These are phyloP conservation scores for Dinocampus coccinellae DNA, from an alignment of 2,888 invertebrate species.

Conservation along the genomic window DNA sequence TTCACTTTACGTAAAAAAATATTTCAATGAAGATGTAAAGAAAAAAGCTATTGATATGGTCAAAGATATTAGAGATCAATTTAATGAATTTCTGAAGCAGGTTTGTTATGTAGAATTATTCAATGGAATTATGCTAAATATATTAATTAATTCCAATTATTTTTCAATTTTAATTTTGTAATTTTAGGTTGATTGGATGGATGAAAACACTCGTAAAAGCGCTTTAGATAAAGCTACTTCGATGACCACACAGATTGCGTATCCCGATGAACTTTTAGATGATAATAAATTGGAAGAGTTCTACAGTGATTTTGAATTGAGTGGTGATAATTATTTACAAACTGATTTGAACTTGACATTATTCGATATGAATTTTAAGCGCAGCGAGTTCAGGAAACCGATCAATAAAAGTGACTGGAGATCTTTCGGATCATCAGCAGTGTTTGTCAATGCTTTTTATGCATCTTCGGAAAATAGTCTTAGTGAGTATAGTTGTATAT, in stretches of 20 bases:
- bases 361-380: conserved; percentile 71
- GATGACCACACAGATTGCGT: too few species aligned
- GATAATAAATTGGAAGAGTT: conserved; percentile 87
- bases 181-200: too few species aligned
- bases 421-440: conserved; percentile 70
- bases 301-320: conserved; percentile 73
- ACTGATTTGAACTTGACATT: conserved; percentile 71
- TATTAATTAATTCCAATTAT: too few species aligned
- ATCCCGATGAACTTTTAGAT: too few species aligned
- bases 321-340: conserved; percentile 68
- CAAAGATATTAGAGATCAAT: conserved; percentile 84
- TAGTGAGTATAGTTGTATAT: conserved; percentile 68
- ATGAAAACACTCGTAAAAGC: too few species aligned
- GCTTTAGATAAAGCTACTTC: too few species aligned
- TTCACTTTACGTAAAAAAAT: conserved; percentile 87
- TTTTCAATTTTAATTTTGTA: too few species aligned
- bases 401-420: conserved; percentile 73
- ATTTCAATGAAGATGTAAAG: conserved; percentile 89
- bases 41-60: conserved; percentile 90
- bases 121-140: too few species aligned
- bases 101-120: conserved; percentile 80
- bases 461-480: conserved; percentile 72
- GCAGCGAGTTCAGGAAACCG: too few species aligned
- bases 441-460: conserved; percentile 74
- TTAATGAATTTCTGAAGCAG: conserved; percentile 81